Percentiles rank a stretch among this genome's conserved stretches.
These are phyloP conservation scores for Staurois parvus DNA, from an alignment of 2,797 vertebrate genomes.

Conservation along the genomic window DNA sequence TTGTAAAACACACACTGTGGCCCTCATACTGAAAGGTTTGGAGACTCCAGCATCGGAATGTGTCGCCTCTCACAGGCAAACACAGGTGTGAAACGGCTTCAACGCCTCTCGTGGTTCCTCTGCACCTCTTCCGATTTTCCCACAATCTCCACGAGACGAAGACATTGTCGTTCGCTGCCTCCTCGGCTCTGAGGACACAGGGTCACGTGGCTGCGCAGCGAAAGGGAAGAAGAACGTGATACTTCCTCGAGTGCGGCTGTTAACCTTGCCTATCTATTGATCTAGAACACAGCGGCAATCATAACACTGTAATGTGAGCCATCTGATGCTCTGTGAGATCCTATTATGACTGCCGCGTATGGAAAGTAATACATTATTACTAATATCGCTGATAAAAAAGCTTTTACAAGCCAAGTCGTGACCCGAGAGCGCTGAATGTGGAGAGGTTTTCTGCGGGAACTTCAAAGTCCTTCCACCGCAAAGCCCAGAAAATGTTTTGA, in stretches of 20 bases:
- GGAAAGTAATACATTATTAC: not conserved
- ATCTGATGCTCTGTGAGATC: not conserved
- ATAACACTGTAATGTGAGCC: slow-evolving; percentile 16
- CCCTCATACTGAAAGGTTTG: no score
- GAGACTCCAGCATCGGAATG: no score
- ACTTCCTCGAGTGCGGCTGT: not conserved
- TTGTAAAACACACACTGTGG: no score
- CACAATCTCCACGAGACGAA: not conserved
- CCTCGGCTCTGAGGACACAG: not conserved
- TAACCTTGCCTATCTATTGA: slow-evolving; percentile 15
- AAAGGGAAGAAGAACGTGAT: not conserved
- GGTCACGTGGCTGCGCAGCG: not conserved
- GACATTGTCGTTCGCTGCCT: not conserved
- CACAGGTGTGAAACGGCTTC: no score
- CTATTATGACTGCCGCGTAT: not conserved
- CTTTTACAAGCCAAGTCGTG: not conserved
- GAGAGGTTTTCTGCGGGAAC: no score
- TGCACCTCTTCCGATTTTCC: no score
- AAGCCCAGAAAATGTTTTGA: not conserved
- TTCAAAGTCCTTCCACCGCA: not conserved
- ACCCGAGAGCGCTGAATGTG: not conserved
- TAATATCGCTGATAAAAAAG: not conserved
- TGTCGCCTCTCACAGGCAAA: not conserved
- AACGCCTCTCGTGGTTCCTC: not conserved
- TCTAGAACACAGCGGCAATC: slow-evolving; percentile 2